A percentile compares a stretch with the other conserved stretches of the same genome.
These are phyloP conservation scores for Hylyphantes graminicola DNA, from an alignment of 1,140 invertebrate species.

Conservation along the genomic window DNA sequence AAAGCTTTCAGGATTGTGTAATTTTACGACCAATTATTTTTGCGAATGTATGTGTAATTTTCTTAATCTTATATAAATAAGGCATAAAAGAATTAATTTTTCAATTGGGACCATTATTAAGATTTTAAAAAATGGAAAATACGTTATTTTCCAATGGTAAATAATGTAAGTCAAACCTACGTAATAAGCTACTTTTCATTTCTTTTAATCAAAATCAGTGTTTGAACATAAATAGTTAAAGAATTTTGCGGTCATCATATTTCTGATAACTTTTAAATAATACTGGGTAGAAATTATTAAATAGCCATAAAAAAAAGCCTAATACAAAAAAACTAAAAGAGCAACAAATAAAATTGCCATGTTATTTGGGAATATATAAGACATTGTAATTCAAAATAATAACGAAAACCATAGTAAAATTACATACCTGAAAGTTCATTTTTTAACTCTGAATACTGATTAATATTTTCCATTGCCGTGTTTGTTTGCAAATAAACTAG, in stretches of 20 bases:
- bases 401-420: background rate
- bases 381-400: background rate
- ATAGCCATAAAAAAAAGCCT: background rate
- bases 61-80: no score
- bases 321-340: background rate
- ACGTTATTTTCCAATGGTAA: no score
- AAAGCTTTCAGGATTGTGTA: no score
- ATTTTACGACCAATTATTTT: no score
- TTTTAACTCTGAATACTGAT: slow-evolving; percentile 36
- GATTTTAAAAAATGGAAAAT: no score
- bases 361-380: background rate
- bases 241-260: background rate
- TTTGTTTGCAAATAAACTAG: slow-evolving; percentile 31
- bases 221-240: no score
- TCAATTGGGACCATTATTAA: no score
- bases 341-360: background rate
- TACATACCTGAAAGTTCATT: background rate
- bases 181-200: no score
- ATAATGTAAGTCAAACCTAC: no score
- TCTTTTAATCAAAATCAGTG: no score
- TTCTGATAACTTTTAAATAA: background rate
- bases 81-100: no score
- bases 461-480: slow-evolving; percentile 30
- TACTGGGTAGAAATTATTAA: background rate
- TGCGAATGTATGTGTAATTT: no score